Evolutionary conservation across 2,113 vertebrate species (phyloP).

Genomic region (Centropristis striata): DNA sequence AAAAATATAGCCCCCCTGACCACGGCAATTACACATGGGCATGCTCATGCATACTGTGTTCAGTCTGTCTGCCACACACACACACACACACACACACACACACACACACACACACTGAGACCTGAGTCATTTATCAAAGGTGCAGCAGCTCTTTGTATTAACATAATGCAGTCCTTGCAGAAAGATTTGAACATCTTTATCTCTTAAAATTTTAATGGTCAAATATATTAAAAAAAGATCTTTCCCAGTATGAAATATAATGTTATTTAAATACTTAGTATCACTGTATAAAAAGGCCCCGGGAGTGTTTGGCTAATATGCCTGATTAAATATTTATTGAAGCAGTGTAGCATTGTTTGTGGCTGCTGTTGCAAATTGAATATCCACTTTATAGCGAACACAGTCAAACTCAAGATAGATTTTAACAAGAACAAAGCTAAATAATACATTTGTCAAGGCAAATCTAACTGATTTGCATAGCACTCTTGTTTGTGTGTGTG

Average conservation of each 20-base stretch:
- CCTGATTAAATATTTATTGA: conserved; percentile 19
- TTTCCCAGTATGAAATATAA: neutral
- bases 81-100: conserved; percentile 12
- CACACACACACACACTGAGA: conserved; percentile 4
- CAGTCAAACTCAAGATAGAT: neutral
- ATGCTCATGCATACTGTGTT: conserved; percentile 56
- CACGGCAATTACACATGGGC: conserved; percentile 64
- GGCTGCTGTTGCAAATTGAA: conserved; percentile 2
- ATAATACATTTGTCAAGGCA: neutral
- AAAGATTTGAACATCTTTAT: neutral
- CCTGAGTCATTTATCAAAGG: neutral
- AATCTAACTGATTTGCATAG: neutral
- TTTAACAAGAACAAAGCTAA: neutral
- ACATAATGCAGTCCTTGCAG: neutral
- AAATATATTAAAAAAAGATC: neutral
- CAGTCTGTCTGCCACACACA: neutral
- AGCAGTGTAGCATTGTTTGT: neutral
- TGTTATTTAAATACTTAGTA: neutral
- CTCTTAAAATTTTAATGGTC: neutral
- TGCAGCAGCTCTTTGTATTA: neutral
- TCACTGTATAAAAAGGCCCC: neutral
- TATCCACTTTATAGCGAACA: neutral
- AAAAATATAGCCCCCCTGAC: conserved; percentile 68
- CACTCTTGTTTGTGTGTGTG: neutral
- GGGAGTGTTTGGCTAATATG: neutral